A percentile compares a stretch with the other conserved stretches of the same genome.
These are phyloP conservation scores for Reticulitermes lucifugus DNA, from an alignment of 2,888 invertebrate species.

Conservation along the genomic window DNA sequence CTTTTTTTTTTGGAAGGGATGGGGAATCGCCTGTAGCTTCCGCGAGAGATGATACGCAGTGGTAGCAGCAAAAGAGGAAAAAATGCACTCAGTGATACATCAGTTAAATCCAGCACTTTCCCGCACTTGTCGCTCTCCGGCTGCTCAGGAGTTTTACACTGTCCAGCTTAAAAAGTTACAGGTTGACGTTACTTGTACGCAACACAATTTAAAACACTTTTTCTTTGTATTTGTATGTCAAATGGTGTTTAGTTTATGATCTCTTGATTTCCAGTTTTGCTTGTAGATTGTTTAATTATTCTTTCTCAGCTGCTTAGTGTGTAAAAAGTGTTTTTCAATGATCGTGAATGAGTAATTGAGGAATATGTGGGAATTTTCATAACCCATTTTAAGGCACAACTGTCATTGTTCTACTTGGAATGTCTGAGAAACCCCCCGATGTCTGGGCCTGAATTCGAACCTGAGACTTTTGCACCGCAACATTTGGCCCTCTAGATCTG, in stretches of 20 bases:
- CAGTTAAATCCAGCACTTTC: constrained; percentile 4
- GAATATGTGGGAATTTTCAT: no score
- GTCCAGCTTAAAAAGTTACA: background rate
- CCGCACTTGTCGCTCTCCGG: background rate
- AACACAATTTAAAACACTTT: background rate
- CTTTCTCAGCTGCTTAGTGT: no score
- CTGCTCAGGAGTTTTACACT: background rate
- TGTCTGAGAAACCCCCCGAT: no score
- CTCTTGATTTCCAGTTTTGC: background rate
- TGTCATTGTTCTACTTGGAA: no score
- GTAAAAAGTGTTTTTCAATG: no score
- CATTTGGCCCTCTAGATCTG: no score
- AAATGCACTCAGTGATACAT: background rate
- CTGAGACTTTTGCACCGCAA: no score
- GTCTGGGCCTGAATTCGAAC: no score
- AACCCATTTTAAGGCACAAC: no score
- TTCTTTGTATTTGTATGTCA: background rate
- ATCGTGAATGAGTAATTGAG: no score
- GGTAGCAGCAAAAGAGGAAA: background rate
- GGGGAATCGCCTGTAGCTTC: background rate
- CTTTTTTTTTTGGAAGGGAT: background rate
- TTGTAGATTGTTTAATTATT: no score
- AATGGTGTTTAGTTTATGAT: background rate
- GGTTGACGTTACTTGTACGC: background rate
- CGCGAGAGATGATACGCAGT: background rate